Conservation (phyloP, 2,888 invertebrate genomes). For the Metacarcinus magister region DNA sequence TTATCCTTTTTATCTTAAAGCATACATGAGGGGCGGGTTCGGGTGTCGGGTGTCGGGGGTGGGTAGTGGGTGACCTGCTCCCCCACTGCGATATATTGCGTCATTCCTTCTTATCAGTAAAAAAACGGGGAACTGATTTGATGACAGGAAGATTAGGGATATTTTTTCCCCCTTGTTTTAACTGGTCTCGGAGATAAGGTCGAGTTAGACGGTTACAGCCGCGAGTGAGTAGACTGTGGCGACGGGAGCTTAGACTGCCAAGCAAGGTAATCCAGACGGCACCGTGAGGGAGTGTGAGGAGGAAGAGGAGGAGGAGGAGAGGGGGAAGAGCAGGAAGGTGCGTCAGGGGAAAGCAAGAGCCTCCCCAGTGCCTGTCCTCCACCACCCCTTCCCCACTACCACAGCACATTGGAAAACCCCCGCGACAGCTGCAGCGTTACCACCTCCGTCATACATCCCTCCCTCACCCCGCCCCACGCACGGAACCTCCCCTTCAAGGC, state of each 20-base stretch:
- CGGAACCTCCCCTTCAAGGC: neutral
- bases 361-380: slow-evolving; percentile 10
- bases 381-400: slow-evolving; percentile 17
- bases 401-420: slow-evolving; percentile 64
- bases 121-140: neutral
- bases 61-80: neutral
- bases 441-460: slow-evolving; percentile 41
- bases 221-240: neutral
- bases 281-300: neutral
- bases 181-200: neutral
- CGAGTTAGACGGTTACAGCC: neutral
- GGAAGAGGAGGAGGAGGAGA: neutral
- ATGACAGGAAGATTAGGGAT: neutral
- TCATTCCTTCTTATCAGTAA: neutral
- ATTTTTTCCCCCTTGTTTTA: neutral
- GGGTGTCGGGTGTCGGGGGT: neutral
- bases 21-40: neutral
- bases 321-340: neutral
- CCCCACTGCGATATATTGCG: neutral
- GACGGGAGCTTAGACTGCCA: neutral
- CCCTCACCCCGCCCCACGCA: neutral
- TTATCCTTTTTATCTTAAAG: neutral
- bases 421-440: neutral
- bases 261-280: slow-evolving; percentile 10
- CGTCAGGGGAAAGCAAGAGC: neutral